Conservation (phyloP, 2,888 invertebrate genomes). For the Biston betularia region DNA sequence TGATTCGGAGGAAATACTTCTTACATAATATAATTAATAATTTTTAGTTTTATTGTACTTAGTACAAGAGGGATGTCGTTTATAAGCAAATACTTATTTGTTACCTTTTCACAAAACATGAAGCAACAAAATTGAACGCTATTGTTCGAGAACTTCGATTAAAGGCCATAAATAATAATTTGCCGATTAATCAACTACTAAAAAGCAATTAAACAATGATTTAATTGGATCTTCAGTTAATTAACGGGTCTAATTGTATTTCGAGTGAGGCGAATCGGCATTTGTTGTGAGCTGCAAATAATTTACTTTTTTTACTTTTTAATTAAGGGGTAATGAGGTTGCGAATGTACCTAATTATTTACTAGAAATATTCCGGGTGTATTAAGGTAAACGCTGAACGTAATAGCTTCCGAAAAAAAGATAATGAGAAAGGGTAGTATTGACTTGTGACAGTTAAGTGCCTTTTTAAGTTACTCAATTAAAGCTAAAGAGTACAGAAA, state of each 20-base stretch:
- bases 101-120: not conserved
- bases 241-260: conserved; percentile 63
- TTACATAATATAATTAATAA: no score
- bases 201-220: conserved; percentile 70
- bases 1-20: no score
- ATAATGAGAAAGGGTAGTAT: not conserved
- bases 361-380: conserved; percentile 8
- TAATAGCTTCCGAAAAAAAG: not conserved
- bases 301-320: conserved; percentile 39
- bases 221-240: conserved; percentile 68
- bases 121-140: conserved; percentile 12
- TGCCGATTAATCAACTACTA: conserved; percentile 63
- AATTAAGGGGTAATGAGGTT: conserved; percentile 25
- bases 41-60: no score
- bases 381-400: not conserved
- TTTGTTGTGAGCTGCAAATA: conserved; percentile 40
- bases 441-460: no score
- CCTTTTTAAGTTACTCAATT: no score
- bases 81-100: not conserved
- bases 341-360: conserved; percentile 13
- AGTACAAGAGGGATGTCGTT: no score
- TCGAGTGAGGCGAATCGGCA: conserved; percentile 54
- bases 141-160: conserved; percentile 29
- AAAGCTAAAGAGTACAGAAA: no score
- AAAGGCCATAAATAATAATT: conserved; percentile 32